Base-by-base conservation (phyloP, 2,888 invertebrate genomes). In the Crocallis elinguaria region DNA sequence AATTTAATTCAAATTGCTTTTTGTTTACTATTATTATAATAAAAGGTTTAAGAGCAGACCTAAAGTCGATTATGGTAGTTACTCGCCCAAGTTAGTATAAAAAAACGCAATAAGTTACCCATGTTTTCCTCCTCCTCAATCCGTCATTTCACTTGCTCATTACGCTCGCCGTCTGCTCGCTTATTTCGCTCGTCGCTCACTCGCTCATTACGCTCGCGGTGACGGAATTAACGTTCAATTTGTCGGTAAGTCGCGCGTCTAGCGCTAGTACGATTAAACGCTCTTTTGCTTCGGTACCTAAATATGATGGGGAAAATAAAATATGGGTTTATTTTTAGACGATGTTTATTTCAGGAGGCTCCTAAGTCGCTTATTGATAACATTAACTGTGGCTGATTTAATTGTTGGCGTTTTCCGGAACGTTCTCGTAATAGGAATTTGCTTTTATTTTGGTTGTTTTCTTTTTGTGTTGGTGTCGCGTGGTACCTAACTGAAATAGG, bases 261-360 rank as follows among this genome's bases (percentile, higher is more conserved):
- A 25, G 14, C 32, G 27, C 39, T 21, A 14, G 29, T 29, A 16
- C 46, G 41, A 52, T 52, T 52, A 52, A 41, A 46, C 30, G 41
- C 23, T 29, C 21, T 23, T 35, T 36, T 36, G 41, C 27, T 35
- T 25, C 19, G n/a, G n/a, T n/a, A n/a, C 29, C 23, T 52, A 35
- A 41, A 52, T 30, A 52, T 32, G 36, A 32, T 17, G 49, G 30
- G 21, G 16, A 29, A 36, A 30, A 36, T 35, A 48, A 25, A 38
- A 48, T 29, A 3, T 7, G 4, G 14, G 19, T 1, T 12, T 14
- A 37, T 9, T 37, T 45, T 29, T 14, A 23, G 23, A 23, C 1
- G 23, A 5, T 23, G 23, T 23, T 45, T 41, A 30, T 49, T 42
- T 49, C 8, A 8, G 17, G 35, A 35, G 5, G 21, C n/a, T 9